Evolutionary conservation across 2,888 invertebrate species (phyloP).

Genomic region (Petrolisthes cinctipes): DNA sequence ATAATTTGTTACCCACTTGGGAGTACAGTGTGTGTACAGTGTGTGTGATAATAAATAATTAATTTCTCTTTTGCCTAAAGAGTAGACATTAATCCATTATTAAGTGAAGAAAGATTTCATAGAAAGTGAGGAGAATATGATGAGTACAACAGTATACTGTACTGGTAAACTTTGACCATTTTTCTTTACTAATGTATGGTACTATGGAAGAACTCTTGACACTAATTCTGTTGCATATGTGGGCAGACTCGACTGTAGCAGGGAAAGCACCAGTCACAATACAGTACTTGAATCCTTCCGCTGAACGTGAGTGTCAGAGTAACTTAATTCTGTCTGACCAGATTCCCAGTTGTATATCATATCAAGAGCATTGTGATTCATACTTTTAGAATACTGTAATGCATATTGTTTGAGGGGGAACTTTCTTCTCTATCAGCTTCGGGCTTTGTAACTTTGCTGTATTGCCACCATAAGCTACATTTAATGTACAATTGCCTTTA

Average conservation of each 20-base stretch:
- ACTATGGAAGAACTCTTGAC: neutral
- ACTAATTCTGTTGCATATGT: constrained; percentile 26
- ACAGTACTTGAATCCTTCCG: constrained; percentile 62
- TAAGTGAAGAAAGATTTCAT: too few species aligned
- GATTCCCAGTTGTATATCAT: neutral
- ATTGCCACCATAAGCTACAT: too few species aligned
- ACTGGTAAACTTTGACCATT: too few species aligned
- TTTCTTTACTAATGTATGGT: constrained; percentile 64
- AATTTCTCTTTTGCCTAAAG: too few species aligned
- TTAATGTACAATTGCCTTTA: too few species aligned
- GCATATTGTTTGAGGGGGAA: neutral
- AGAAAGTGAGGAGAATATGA: too few species aligned
- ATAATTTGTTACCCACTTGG: too few species aligned
- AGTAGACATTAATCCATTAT: too few species aligned
- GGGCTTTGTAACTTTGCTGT: neutral
- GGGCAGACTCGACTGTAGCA: constrained; percentile 56
- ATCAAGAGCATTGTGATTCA: neutral
- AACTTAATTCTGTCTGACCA: neutral
- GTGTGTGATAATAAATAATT: too few species aligned
- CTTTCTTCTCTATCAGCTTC: constrained; percentile 12
- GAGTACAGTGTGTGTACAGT: too few species aligned
- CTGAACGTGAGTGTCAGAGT: constrained; percentile 59
- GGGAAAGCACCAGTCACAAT: constrained; percentile 55
- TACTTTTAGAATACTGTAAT: neutral
- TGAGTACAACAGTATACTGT: too few species aligned